Evolutionary conservation across 37 sponge, comb jelly and placozoan genomes (phyloP).

Genomic region (Ephydatia muelleri): DNA sequence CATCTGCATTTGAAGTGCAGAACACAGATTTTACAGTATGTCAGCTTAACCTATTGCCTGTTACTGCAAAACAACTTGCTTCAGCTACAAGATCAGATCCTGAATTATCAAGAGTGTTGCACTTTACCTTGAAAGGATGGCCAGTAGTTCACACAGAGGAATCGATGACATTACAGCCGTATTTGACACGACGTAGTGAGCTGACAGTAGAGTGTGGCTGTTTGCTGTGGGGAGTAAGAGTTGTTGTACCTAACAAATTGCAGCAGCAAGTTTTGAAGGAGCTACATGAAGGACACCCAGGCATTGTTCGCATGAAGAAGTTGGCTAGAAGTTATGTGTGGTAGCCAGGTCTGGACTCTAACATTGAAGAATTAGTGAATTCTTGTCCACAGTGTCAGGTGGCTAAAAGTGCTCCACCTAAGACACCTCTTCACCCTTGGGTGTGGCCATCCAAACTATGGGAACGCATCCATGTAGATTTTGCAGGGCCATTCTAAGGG

Average conservation of each 20-base stretch:
- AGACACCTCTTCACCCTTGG: conserved; percentile 25
- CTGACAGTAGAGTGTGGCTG: conserved; percentile 15
- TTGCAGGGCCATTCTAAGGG: conserved; percentile 7
- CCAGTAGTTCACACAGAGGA: not conserved
- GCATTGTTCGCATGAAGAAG: conserved; percentile 18
- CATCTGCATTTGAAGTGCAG: too few species aligned
- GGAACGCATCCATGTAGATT: conserved; percentile 33
- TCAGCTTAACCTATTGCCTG: conserved; percentile 18
- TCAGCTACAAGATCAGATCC: conserved; percentile 20
- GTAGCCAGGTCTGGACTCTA: conserved; percentile 21
- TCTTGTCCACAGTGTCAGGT: conserved; percentile 9
- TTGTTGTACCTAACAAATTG: conserved; percentile 1
- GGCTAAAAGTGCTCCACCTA: not conserved
- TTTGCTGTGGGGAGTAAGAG: conserved; percentile 21
- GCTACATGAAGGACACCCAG: conserved; percentile 28
- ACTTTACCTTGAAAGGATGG: conserved; percentile 39
- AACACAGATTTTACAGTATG: conserved; percentile 6
- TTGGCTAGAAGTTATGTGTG: conserved; percentile 26
- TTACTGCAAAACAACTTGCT: not conserved
- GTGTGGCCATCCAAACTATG: conserved; percentile 21
- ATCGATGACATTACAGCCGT: not conserved
- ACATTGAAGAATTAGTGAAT: conserved; percentile 20
- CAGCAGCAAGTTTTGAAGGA: conserved; percentile 10
- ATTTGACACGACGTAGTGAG: not conserved
- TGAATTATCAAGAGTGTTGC: conserved; percentile 41